Conservation (phyloP, 2,888 invertebrate genomes). For the Lasioglossum oenotherae region DNA sequence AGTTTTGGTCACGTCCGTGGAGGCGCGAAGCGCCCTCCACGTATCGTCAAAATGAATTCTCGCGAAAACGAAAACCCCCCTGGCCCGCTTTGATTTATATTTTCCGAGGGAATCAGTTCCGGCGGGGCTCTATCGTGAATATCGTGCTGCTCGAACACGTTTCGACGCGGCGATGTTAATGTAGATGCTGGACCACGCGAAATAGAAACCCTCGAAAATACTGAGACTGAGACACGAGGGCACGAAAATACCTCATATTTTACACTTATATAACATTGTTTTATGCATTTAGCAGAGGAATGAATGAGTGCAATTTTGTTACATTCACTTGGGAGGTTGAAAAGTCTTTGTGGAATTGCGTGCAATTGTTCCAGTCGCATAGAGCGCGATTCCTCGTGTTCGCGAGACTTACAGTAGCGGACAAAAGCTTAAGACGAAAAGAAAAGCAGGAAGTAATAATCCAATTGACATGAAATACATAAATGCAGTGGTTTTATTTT, state of each 20-base stretch:
- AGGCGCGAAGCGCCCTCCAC: neutral
- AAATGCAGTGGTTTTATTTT: too few species aligned
- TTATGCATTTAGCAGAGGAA: neutral
- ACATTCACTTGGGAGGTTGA: neutral
- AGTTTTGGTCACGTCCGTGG: conserved; percentile 4
- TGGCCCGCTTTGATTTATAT: neutral
- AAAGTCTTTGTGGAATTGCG: neutral
- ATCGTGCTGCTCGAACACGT: neutral
- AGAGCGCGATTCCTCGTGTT: neutral
- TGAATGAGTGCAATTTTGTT: neutral
- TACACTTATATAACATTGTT: neutral
- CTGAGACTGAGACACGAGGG: neutral
- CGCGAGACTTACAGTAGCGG: neutral
- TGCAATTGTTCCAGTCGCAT: neutral
- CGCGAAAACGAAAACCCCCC: neutral
- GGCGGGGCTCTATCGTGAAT: neutral
- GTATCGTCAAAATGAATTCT: conserved; percentile 22
- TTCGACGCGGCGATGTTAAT: neutral
- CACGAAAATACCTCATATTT: neutral
- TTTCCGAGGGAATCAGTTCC: neutral
- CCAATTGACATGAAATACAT: too few species aligned
- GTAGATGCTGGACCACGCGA: neutral
- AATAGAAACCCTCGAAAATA: neutral
- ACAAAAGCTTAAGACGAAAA: too few species aligned
- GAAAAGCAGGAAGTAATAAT: too few species aligned